Percentiles rank a stretch among this genome's conserved stretches.
These are phyloP conservation scores for Tetrax tetrax DNA, from an alignment of 2,113 vertebrate genomes.

Conservation along the genomic window DNA sequence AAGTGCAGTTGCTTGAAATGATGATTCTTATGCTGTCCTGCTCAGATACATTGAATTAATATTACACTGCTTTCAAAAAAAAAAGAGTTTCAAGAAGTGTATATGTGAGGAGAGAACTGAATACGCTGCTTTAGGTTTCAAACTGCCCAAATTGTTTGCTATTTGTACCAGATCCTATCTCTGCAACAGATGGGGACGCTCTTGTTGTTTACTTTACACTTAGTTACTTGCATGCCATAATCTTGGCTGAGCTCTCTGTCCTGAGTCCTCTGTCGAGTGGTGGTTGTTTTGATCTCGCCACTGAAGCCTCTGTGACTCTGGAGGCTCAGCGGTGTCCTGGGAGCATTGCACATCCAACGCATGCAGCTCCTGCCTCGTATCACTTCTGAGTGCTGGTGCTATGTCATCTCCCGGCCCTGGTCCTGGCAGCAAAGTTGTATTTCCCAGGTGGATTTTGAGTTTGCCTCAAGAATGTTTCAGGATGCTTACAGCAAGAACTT, in stretches of 20 bases:
- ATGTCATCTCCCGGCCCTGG: neutral
- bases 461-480: neutral
- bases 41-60: neutral
- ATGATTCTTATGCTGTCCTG: neutral
- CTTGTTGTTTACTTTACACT: neutral
- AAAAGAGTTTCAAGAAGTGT: neutral
- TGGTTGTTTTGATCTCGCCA: neutral
- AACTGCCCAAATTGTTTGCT: neutral
- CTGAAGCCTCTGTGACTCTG: neutral
- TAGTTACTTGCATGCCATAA: neutral
- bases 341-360: neutral
- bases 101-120: neutral
- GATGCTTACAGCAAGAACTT: neutral
- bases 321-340: neutral
- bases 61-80: neutral
- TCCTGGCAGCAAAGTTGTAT: neutral
- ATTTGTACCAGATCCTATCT: neutral
- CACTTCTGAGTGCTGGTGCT: neutral
- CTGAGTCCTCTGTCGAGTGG: fast-evolving
- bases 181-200: neutral
- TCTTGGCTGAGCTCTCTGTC: neutral
- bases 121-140: neutral
- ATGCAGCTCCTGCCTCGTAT: neutral
- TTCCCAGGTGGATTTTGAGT: neutral
- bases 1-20: neutral